Evolutionary conservation across 2,888 invertebrate genomes (phyloP), one percentile per base, ranked within the genome.

Genomic region (Torymus auratus): DNA sequence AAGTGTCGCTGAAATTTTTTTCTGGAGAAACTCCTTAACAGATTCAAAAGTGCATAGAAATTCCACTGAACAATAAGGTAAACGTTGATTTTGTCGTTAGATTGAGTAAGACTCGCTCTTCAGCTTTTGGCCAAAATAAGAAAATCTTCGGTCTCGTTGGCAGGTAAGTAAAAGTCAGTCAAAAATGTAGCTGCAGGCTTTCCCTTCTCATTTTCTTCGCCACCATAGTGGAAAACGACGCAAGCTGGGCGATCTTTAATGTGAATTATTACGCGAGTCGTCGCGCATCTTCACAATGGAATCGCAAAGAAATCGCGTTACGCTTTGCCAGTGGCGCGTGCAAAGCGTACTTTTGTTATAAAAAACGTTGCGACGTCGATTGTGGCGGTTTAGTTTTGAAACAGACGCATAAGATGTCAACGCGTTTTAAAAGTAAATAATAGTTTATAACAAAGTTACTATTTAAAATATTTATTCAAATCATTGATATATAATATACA

Each of bases 251-350:
- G 7, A 41, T 41, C 41, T 5, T 28, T 62, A 52, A 56, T 67
- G 17, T 15, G 41, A 67, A 71, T 72, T 23, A 62, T 81, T 60
- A 71, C 81, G 65, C 58, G 81, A 71, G 64, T 71, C 68, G 52
- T 53, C 15, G 61, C 28, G 23, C 68, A 13, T 69, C 20, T 23
- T 71, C 11, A 71, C 65, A 72, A 75, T 56, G 41, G 68, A 73
- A 41, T 41, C 5, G 41, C 41, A 41, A 41, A 74, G 73, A 82
- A 82, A 82, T 82, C 82, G 71, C 50, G 78, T 82, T 84, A 64
- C 81, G 79, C 82, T 82, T 62, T 53, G 50, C 53, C 55, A 69
- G 53, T 11, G 72, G 75, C 52, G 79, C 82, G 67, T 78, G 17
- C 14, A 12, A 71, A 50, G 13, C 61, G 61, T 58, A 28, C 67